Evolutionary conservation across 2,888 invertebrate genomes (phyloP), one percentile per base, ranked within the genome.

Genomic region (Punctoribates punctum): DNA sequence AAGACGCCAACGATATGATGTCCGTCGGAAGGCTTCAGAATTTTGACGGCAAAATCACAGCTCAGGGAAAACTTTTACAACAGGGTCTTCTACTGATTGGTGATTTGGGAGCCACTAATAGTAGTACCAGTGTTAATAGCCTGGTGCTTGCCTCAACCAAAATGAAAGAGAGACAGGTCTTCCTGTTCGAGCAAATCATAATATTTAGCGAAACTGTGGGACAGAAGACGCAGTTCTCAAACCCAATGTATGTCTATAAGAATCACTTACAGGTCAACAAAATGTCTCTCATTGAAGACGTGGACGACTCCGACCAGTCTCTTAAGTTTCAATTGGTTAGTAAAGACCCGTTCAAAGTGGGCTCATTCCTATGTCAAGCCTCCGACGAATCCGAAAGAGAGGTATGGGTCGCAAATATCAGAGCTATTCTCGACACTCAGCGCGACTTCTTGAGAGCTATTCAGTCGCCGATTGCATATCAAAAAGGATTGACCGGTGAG

Each of bases 1-100:
- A 97, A 86, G 91, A 92, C 79, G 98, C 98, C 80, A 96, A 99
- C 85, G 96, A 97, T 84, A 98, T 97, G 96, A 98, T 98, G 98
- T 93, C 94, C 83, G 94, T 99, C 78, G 96, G 97, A 34, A 88
- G 98, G 76, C 87, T 99, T 65, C 95, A 98, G 85, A 96, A 96
- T 81, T 98, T 96, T 83, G 92, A 94, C 86, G 96, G 97, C 75
- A 97, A 96, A 86, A 94, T 99, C 81, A 96, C 94, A 72, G 92
- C 96, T 60, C 98, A 98, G 85, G 99, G 98, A 77, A 95, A 95
- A 85, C 87, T 99, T 78, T 86, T 97, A 78, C 87, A 94, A 77
- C 96, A 96, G 82, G 96, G 93, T 75, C 87, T 90, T 27, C 86
- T 96, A 8, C 79, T 83, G 87, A 73, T 92, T 91, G 81, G 87